Conservation (phyloP, 2,113 vertebrate genomes). For the Sclerurus mexicanus region DNA sequence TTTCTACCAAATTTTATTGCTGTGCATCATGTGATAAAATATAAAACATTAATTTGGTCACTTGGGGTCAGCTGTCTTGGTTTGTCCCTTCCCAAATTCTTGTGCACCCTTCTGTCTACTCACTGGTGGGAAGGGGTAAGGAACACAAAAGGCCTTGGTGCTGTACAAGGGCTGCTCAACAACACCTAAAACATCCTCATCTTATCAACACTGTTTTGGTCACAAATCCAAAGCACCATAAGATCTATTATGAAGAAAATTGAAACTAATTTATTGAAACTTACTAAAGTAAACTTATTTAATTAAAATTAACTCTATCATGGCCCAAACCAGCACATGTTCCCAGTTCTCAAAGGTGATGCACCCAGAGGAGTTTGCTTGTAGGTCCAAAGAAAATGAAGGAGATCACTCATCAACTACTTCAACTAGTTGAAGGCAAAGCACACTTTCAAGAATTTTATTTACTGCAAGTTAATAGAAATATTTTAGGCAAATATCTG, state of each 20-base stretch:
- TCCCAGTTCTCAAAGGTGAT: neutral
- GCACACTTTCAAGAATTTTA: neutral
- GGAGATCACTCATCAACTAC: neutral
- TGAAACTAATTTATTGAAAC: neutral
- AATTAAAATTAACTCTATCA: neutral
- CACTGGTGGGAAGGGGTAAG: neutral
- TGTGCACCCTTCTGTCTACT: neutral
- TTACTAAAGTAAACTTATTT: neutral
- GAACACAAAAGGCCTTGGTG: neutral
- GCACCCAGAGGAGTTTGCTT: neutral
- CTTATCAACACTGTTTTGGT: neutral
- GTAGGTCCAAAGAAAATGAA: neutral
- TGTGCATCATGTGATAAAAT: neutral
- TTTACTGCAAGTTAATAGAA: neutral
- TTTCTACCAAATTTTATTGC: neutral
- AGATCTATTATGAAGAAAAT: neutral
- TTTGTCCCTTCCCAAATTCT: neutral
- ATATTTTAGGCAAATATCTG: neutral
- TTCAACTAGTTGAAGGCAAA: neutral
- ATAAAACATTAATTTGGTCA: neutral
- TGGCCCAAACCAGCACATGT: neutral
- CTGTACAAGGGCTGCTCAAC: neutral
- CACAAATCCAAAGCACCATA: neutral
- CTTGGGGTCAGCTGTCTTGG: accelerated
- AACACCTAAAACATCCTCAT: neutral